A percentile compares a stretch with the other conserved stretches of the same genome.
These are phyloP conservation scores for Alexandromys oeconomus DNA, from an alignment of 2,797 vertebrate species.

Conservation along the genomic window DNA sequence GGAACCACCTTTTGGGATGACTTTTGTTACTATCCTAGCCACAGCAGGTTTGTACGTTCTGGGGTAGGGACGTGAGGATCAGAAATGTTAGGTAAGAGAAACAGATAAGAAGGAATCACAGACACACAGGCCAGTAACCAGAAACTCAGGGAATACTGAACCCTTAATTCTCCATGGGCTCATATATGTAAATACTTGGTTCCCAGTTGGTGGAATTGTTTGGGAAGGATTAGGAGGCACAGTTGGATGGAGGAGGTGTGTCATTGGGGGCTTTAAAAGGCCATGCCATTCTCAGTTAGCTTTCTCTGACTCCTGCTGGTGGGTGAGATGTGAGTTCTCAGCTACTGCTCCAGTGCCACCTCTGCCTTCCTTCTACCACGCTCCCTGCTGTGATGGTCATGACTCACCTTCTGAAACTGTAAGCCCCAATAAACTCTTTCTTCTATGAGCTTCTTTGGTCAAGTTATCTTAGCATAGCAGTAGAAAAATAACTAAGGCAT, in stretches of 20 bases:
- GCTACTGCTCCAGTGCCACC: too few species aligned
- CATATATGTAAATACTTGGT: not conserved
- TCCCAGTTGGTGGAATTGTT: not conserved
- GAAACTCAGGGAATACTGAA: too few species aligned
- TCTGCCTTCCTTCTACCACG: not conserved
- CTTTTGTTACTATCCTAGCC: too few species aligned
- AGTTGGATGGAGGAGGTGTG: not conserved
- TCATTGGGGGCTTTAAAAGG: not conserved
- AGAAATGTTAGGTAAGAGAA: too few species aligned
- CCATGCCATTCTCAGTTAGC: not conserved
- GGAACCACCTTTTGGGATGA: too few species aligned
- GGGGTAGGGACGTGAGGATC: too few species aligned
- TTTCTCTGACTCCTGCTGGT: not conserved
- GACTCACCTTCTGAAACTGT: not conserved
- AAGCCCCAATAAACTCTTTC: not conserved
- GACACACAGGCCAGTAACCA: too few species aligned
- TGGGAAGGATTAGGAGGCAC: not conserved
- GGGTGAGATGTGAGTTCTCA: not conserved
- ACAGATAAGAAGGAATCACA: too few species aligned
- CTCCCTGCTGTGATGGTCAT: not conserved
- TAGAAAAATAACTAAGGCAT: not conserved
- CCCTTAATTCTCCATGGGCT: not conserved
- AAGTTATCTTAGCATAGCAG: not conserved
- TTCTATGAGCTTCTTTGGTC: not conserved
- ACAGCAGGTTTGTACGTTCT: too few species aligned